Base-by-base conservation (phyloP, 2,797 vertebrate species). In the Euthynnus affinis region DNA sequence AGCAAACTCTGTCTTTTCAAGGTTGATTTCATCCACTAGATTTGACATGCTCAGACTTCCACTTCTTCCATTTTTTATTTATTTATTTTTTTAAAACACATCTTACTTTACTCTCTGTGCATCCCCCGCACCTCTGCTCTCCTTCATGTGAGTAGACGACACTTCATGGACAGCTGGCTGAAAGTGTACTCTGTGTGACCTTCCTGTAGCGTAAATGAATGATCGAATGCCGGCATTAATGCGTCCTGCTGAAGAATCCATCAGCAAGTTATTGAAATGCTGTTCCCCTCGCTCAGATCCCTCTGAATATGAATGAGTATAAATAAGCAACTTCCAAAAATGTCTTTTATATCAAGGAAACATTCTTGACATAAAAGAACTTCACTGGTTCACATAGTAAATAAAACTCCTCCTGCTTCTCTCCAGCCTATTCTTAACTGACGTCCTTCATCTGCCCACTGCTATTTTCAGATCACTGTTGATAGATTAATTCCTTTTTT, bases 401-500 rank as follows among this genome's bases (percentile, higher is more conserved):
- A 72, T 46, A 49, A 81, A 78, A 37, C 59, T 40, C 34, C 53
- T 64, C 48, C 51, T 62, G 60, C 74, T 34, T 83, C 63, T 77
- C 52, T 63, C n/a, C 69, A 77, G 34, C 65, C 63, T 70, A 14
- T 76, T 85, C 56, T 74, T 78, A 77, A 77, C 69, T 60, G 73
- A 73, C 67, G 80, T 34, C 66, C 76, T 72, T 76, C 46, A 18
- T 63, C 66, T 78, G 63, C 73, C 51, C 67, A 66, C 60, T 73
- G 80, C 76, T 80, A 76, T 80, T 87, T 81, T 85, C 69, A 83
- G 73, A 78, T 69, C 67, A 8, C 69, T 29, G 37, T 34, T 84
- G 51, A 75, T 61, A 18, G 40, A 69, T 51, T 49, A 22, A 56
- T 56, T 29, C 44, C 25, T 59, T 62, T 66, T 70, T 74, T 78